Base-by-base conservation (phyloP, 2,888 invertebrate species). In the Sinopyrophorus schimmeli region DNA sequence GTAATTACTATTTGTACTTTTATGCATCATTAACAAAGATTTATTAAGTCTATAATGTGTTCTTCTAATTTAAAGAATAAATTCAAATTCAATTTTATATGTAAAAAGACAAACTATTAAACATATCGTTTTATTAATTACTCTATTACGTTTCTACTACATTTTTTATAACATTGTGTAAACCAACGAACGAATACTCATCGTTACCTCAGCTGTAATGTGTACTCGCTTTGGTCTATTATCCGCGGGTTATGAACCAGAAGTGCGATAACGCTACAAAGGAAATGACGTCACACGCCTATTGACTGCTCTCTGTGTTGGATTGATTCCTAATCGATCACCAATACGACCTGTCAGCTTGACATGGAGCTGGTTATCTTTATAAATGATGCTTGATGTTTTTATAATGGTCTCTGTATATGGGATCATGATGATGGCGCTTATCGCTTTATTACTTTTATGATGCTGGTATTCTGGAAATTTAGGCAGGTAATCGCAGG, bases 231-330 rank as follows among this genome's bases (percentile, higher is more conserved):
- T 55, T 49, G 44, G 47, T 44, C 58, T 70, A 73, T 74, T 74
- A 73, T 73, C 62, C 70, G 66, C 61, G 70, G 66, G 72, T 74
- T 74, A 74, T 74, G 74, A 74, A 74, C 73, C 73, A 73, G 73
- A 74, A 74, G 72, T 69, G 69, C 63, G 73, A 73, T 73, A 73
- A 61, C 67, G 64, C 64, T 71, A 74, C 73, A 74, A 74, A 74
- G 74, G 74, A 74, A 73, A 73, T 72, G 72, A 72, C 73, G 73
- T 73, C 72, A 72, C 69, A 71, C 71, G 69, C 70, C 69, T 69
- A 72, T 72, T 71, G 72, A 71, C 70, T 70, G 67, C 67, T 68
- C 69, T 69, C 65, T 66, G 59, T 64, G 65, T 62, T 60, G 69
- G 71, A 73, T 73, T 73, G 73, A 73, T 73, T 73, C 68, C 67